phyloP scores from a whole-genome alignment of 2,888 invertebrate genomes.

The Andricus quercusramuli region DNA sequence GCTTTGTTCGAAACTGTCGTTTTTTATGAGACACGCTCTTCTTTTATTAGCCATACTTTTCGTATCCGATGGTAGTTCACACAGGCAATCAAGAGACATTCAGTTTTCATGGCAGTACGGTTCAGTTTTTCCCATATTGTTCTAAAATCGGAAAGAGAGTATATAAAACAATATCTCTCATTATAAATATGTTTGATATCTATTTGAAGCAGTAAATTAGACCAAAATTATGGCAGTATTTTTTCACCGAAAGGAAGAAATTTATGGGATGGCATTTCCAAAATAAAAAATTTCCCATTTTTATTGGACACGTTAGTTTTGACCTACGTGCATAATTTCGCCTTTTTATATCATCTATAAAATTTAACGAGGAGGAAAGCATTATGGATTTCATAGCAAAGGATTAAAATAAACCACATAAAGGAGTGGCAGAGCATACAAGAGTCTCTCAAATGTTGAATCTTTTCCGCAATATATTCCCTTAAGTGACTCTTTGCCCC shows the following conservation, averaged over 20 bases:
- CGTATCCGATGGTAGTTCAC: background rate
- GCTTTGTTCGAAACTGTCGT: conserved; percentile 4
- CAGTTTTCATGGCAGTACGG: background rate
- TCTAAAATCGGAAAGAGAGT: background rate
- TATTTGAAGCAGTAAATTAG: no score
- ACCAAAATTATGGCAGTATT: no score
- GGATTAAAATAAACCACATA: background rate
- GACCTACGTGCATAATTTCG: no score
- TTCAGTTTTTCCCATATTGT: background rate
- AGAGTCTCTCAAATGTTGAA: background rate
- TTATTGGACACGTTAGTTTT: no score
- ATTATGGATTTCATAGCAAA: background rate
- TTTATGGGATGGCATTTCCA: no score
- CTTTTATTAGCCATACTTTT: conserved; percentile 7
- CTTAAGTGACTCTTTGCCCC: background rate
- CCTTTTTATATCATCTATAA: background rate
- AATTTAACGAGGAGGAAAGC: background rate
- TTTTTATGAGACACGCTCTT: background rate
- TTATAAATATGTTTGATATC: no score
- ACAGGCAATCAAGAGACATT: conserved; percentile 2
- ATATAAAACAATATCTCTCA: background rate
- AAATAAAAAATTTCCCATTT: no score
- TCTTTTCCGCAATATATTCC: background rate
- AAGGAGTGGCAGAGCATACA: background rate
- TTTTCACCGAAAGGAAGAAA: no score